A percentile compares a stretch with the other conserved stretches of the same genome.
These are phyloP conservation scores for Notothenia coriiceps DNA, from an alignment of 2,113 vertebrate species.

Conservation along the genomic window DNA sequence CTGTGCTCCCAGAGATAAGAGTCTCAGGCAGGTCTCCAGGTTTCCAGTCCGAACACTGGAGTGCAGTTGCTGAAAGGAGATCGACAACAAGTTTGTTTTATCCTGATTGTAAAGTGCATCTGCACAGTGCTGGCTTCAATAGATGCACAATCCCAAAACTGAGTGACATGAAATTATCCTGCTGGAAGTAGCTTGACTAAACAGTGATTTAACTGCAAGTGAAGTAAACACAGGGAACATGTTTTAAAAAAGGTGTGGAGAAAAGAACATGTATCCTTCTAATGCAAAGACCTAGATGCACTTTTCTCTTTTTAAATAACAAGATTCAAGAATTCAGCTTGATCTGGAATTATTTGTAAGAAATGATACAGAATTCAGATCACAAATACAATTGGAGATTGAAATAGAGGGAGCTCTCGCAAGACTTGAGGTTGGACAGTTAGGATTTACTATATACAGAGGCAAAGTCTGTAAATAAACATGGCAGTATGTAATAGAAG, in stretches of 20 bases:
- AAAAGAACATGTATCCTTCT: background rate
- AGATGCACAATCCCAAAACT: background rate
- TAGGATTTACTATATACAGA: background rate
- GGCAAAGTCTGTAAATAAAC: background rate
- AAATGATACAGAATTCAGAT: background rate
- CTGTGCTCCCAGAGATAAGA: conserved; percentile 95
- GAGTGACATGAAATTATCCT: background rate
- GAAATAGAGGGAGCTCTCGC: background rate
- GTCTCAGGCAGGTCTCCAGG: conserved; percentile 94
- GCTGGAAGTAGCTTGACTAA: background rate
- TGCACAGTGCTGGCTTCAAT: background rate
- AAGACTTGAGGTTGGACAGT: background rate
- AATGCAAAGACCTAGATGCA: background rate
- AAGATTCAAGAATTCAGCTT: background rate
- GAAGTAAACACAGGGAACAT: too few species aligned
- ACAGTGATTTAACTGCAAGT: too few species aligned
- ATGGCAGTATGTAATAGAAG: background rate
- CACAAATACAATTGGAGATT: background rate
- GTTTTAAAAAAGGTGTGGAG: too few species aligned
- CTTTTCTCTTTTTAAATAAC: background rate
- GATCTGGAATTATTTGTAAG: background rate
- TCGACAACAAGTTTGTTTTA: background rate
- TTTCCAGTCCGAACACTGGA: conserved; percentile 98
- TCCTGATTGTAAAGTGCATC: background rate
- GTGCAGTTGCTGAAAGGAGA: conserved; percentile 92